Evolutionary conservation across 2,797 vertebrate genomes (phyloP).

Genomic region (Siniperca obscura): DNA sequence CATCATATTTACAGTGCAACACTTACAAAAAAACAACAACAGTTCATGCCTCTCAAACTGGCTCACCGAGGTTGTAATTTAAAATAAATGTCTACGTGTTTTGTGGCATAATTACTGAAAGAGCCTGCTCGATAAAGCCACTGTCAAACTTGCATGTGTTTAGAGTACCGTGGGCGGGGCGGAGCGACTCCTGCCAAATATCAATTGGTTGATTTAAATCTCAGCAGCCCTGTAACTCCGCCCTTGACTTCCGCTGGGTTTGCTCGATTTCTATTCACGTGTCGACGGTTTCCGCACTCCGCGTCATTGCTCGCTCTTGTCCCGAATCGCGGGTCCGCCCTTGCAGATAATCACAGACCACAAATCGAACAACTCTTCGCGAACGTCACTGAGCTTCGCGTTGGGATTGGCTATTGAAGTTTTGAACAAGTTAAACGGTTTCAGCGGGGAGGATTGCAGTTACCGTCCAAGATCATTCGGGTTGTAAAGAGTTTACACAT

Average conservation of each 20-base stretch:
- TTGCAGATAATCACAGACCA: rapidly evolving
- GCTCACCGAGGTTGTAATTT: background rate
- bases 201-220: conserved; percentile 74
- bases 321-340: background rate
- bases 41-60: background rate
- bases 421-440: conserved; percentile 77
- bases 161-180: background rate
- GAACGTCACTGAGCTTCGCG: rapidly evolving
- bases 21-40: background rate
- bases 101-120: background rate
- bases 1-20: background rate
- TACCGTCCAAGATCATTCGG: background rate
- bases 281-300: background rate
- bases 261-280: background rate
- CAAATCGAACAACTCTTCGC: background rate
- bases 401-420: conserved; percentile 66
- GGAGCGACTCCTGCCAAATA: background rate
- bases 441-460: conserved; percentile 61
- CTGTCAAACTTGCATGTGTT: background rate
- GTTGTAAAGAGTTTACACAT: background rate
- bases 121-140: background rate
- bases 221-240: conserved; percentile 22
- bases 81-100: background rate
- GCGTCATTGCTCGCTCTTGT: rapidly evolving
- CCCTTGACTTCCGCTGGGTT: conserved; percentile 5